phyloP scores from a whole-genome alignment of 1,140 invertebrate genomes.

The Drosophila nigrodunni region DNA sequence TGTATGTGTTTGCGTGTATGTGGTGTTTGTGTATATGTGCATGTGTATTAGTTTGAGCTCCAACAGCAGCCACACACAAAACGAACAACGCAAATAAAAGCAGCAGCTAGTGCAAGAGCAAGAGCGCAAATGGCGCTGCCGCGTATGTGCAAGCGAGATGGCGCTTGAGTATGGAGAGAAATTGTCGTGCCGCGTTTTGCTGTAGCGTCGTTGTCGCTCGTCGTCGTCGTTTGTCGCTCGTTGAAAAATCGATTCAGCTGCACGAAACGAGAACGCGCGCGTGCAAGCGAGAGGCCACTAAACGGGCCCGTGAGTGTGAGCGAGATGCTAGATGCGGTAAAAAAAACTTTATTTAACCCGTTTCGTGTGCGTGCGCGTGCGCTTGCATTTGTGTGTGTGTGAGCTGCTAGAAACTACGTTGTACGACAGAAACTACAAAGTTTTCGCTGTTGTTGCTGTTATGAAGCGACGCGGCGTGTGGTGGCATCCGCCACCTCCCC shows the following conservation, averaged over 20 bases:
- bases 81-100: constrained; percentile 65
- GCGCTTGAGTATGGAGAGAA: constrained; percentile 57
- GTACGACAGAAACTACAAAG: constrained; percentile 73
- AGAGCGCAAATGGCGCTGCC: constrained; percentile 28
- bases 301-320: constrained; percentile 36
- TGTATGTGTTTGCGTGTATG: constrained; percentile 23
- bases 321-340: constrained; percentile 54
- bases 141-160: constrained; percentile 42
- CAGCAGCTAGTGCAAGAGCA: constrained; percentile 27
- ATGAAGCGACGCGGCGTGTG: constrained; percentile 60
- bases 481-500: constrained; percentile 59
- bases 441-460: constrained; percentile 40
- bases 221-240: constrained; percentile 44
- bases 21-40: constrained; percentile 22
- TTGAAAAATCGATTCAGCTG: constrained; percentile 79
- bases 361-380: constrained; percentile 71
- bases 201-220: constrained; percentile 35
- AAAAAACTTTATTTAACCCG: constrained; percentile 66
- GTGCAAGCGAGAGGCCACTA: constrained; percentile 35
- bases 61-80: constrained; percentile 46
- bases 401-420: constrained; percentile 54
- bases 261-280: constrained; percentile 56
- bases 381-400: constrained; percentile 34
- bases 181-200: constrained; percentile 70
- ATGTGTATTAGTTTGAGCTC: constrained; percentile 35